These are phyloP conservation scores for Osmoderma eremita DNA, from an alignment of 2,888 invertebrate genomes.

Conservation along the genomic window DNA sequence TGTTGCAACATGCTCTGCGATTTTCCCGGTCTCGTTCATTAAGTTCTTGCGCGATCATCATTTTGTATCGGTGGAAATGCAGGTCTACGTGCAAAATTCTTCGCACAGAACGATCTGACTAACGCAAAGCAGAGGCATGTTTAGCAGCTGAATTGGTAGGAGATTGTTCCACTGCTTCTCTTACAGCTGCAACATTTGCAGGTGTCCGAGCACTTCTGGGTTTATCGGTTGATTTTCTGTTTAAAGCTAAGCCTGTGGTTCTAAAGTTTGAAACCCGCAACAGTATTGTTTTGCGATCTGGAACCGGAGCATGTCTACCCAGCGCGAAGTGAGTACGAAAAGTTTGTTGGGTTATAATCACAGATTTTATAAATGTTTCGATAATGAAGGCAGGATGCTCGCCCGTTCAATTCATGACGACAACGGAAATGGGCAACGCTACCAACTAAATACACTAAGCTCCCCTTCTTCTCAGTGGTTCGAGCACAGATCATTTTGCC, in stretches of 20 bases:
- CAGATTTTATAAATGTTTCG: too few species aligned
- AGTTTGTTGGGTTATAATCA: too few species aligned
- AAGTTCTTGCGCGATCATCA: constrained; percentile 8
- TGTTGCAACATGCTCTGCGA: constrained; percentile 12
- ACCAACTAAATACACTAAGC: neutral
- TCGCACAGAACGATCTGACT: constrained; percentile 12
- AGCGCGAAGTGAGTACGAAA: too few species aligned
- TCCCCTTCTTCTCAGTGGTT: constrained; percentile 5
- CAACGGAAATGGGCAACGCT: neutral
- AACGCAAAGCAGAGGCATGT: neutral
- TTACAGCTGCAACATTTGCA: too few species aligned
- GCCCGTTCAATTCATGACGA: constrained; percentile 1
- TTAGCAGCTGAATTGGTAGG: neutral
- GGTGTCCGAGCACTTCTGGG: too few species aligned
- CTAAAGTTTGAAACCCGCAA: too few species aligned
- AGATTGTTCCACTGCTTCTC: neutral
- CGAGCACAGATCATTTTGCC: constrained; percentile 1
- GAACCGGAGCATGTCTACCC: too few species aligned
- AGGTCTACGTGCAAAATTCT: constrained; percentile 24
- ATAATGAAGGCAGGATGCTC: too few species aligned
- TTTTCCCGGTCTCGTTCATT: constrained; percentile 12
- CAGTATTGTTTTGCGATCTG: too few species aligned
- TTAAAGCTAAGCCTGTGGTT: too few species aligned
- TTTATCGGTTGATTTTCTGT: too few species aligned
- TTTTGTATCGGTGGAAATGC: constrained; percentile 15